Base-by-base conservation (phyloP, 2,888 invertebrate species). In the Lamellibrachia satsuma region DNA sequence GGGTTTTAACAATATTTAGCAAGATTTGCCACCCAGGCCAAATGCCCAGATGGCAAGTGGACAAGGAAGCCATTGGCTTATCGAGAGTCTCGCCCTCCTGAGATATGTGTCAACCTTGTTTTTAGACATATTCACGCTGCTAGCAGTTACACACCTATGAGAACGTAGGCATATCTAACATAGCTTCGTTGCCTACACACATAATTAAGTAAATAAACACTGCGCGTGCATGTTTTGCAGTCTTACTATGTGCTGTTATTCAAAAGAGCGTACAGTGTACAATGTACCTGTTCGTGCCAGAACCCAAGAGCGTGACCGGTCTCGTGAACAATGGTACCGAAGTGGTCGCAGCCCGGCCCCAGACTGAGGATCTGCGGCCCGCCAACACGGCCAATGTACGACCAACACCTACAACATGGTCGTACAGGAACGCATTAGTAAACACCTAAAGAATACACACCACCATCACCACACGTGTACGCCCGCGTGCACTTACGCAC, bases 211-310 rank as follows among this genome's bases (percentile, higher is more conserved):
- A 75, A 75, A 75, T 75, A 75, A 75, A 75, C 75, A 75, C 75
- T 75, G n/a, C 15, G n/a, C 6, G 6, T 22, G n/a, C 15, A n/a
- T 1, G 6, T 75, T 75, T 22, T 75, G 15, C 15, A 75, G 1
- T 11, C n/a, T 75, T 75, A 4, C 22, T 22, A 75, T 75, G 75
- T 75, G 1, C 0, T 22, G 75, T 75, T 75, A 22, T 1, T 11
- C n/a, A 75, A 22, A 15, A 75, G 6, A 75, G 6, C 22, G 75
- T n/a, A 75, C 22, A 22, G n/a, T 75, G 22, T 75, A 15, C 75
- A 22, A 15, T 22, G 15, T 75, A 95, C 95, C 95, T 96, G 96
- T 94, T 96, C 96, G 93, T 96, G 96, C 96, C 96, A 96, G 93
- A 96, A 95, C 7, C 96, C 96, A 7, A 96, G 93, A 0, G 95